Base-by-base conservation (phyloP, 2,888 invertebrate genomes). In the Drosophila ustulata region DNA sequence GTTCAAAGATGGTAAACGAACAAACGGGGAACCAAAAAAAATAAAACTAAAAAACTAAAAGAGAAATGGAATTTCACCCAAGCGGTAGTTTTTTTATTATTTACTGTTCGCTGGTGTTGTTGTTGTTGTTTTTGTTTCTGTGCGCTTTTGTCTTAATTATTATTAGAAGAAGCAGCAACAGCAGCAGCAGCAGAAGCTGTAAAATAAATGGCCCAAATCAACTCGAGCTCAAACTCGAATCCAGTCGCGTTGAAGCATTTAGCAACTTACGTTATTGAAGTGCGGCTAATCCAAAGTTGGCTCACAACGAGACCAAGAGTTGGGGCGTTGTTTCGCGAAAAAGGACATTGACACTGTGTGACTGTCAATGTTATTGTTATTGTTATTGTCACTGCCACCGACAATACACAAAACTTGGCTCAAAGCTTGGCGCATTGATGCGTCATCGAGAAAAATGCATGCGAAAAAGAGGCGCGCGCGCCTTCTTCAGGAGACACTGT, bases 51-150 rank as follows among this genome's bases (percentile, higher is more conserved):
- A 64, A 62, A 65, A 53, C 64, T 78, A 85, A 85, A 85, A 85
- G 85, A 85, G 89, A 89, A 89, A 85, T 89, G 85, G 78, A 85
- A 85, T 85, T 85, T 85, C 85, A 89, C 89, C 89, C 83, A 87
- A 88, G 84, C 77, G 77, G 71, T 71, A 76, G 18, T 68, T 47
- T 57, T 68, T 58, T 62, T 59, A 43, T 30, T 32, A 26, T 61
- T 59, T 67, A 63, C 56, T 65, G 72, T 66, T 75, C 8, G 52
- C 47, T 51, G 41, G 30, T 55, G 11, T 37, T 57, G 50, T 30
- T 39, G 11, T 58, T 59, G 34, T 34, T 56, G 25, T 43, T 51
- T 43, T 11, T 75, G 70, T 56, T 82, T 75, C 53, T 71, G 75
- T 59, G 71, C 75, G 74, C 80, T 82, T 80, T 86, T 78, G 83